Conservation (phyloP, 2,113 vertebrate species). For the Notothenia rossii region DNA sequence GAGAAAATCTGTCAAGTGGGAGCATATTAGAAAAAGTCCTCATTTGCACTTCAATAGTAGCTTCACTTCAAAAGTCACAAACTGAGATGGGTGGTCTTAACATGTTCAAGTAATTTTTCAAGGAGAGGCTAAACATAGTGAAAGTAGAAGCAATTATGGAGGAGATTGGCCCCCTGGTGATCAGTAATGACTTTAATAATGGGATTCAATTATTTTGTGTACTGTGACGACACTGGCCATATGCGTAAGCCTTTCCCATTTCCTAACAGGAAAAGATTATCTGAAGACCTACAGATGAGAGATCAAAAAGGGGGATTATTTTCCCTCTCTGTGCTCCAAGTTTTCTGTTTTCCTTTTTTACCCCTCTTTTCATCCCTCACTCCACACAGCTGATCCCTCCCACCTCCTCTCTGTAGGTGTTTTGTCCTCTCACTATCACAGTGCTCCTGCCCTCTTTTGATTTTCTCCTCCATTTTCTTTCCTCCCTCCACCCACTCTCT, state of each 20-base stretch:
- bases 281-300: slow-evolving; percentile 9
- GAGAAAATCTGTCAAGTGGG: slow-evolving; percentile 57
- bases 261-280: slow-evolving; percentile 15
- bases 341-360: slow-evolving; percentile 50
- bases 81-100: slow-evolving; percentile 31
- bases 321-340: slow-evolving; percentile 27
- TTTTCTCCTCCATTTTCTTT: slow-evolving; percentile 72
- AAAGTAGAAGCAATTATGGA: slow-evolving; percentile 47
- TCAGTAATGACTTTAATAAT: slow-evolving; percentile 49
- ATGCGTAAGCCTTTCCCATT: background rate
- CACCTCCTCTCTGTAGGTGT: slow-evolving; percentile 68
- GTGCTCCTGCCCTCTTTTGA: slow-evolving; percentile 65
- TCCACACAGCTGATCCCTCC: slow-evolving; percentile 63
- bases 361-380: slow-evolving; percentile 51
- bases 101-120: slow-evolving; percentile 39
- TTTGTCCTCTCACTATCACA: slow-evolving; percentile 74
- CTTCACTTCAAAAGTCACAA: slow-evolving; percentile 38
- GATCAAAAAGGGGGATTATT: slow-evolving; percentile 55
- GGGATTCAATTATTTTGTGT: slow-evolving; percentile 22
- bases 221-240: slow-evolving; percentile 1
- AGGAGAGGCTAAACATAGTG: slow-evolving; percentile 35
- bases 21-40: slow-evolving; percentile 3
- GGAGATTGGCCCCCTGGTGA: slow-evolving; percentile 19
- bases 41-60: slow-evolving; percentile 66
- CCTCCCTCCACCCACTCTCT: slow-evolving; percentile 32